These are phyloP conservation scores for Spilosoma lubricipeda DNA, from an alignment of 2,888 invertebrate species.

Conservation along the genomic window DNA sequence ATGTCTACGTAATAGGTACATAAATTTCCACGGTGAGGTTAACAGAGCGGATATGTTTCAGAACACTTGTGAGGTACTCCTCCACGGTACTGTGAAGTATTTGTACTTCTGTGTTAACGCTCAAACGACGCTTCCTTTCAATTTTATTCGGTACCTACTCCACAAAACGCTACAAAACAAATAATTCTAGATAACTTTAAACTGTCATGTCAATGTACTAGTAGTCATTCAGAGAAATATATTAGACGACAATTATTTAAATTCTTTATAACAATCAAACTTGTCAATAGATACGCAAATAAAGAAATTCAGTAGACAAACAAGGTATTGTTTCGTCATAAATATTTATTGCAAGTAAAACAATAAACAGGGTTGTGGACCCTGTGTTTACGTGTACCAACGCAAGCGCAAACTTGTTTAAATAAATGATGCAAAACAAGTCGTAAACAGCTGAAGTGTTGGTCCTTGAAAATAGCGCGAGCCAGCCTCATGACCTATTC, in stretches of 20 bases:
- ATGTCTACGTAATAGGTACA: slow-evolving; percentile 52
- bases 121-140: background rate
- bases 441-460: slow-evolving; percentile 64
- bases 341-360: background rate
- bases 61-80: slow-evolving; percentile 29
- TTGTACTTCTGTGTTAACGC: slow-evolving; percentile 8
- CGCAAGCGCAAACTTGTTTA: slow-evolving; percentile 17
- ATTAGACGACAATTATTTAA: background rate
- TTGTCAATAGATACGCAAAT: background rate
- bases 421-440: slow-evolving; percentile 48
- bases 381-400: slow-evolving; percentile 10
- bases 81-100: slow-evolving; percentile 22
- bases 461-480: slow-evolving; percentile 71
- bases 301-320: background rate
- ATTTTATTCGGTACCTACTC: background rate
- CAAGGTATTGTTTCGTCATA: background rate
- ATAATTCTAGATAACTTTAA: background rate
- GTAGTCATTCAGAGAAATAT: background rate
- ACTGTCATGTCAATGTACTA: background rate
- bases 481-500: slow-evolving; percentile 82
- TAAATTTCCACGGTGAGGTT: slow-evolving; percentile 47
- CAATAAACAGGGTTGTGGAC: background rate
- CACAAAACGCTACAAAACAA: too few species aligned
- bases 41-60: slow-evolving; percentile 40
- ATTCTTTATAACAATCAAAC: background rate